Base-by-base conservation (phyloP, 92 coral and sea anemone genomes). In the Zoanthus sansibaricus region DNA sequence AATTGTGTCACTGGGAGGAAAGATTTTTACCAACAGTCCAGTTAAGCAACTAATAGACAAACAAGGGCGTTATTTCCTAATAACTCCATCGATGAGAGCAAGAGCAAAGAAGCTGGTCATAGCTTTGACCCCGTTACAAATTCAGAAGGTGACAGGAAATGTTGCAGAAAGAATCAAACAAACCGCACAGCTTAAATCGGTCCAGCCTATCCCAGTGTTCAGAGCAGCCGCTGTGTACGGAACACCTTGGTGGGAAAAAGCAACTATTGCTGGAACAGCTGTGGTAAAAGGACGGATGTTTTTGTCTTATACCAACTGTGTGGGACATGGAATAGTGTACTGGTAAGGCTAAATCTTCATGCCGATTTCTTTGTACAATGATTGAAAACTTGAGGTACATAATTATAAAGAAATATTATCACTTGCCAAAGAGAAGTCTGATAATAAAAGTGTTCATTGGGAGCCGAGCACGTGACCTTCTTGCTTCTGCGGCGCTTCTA, bases 181-280 rank as follows among this genome's bases (percentile, higher is more conserved):
- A 16, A 62, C 69, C 7, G 69, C 69, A 62, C 69, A 62, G 17
- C 69, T 62, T 3, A 62, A 18, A 18, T 62, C 69, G 6, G 17
- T 62, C 69, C 3, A 62, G 25, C 69, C 69, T 62, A 62, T 62
- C 69, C 69, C 69, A 62, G 69, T 62, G 69, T 62, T 16, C 25
- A 33, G 42, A 33, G 42, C 42, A 3, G 42, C 42, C 42, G 42
- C 42, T 33, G 42, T 33, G 42, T 33, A 62, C 7, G 69, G 21
- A 62, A 62, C 69, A 30, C 25, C 69, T 16, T 62, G 69, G 69
- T 62, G 69, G 69, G 25, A 62, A 18, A 62, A 62, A 16, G 69
- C 25, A 16, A 62, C 69, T 18, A 62, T 62, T 3, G 42, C 42
- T 33, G 42, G 42, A 3, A 33, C 42, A 33, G 2, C 42, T 33